These are phyloP conservation scores for Hirtodrosophila confusa DNA, from an alignment of 2,888 invertebrate species.

Conservation along the genomic window DNA sequence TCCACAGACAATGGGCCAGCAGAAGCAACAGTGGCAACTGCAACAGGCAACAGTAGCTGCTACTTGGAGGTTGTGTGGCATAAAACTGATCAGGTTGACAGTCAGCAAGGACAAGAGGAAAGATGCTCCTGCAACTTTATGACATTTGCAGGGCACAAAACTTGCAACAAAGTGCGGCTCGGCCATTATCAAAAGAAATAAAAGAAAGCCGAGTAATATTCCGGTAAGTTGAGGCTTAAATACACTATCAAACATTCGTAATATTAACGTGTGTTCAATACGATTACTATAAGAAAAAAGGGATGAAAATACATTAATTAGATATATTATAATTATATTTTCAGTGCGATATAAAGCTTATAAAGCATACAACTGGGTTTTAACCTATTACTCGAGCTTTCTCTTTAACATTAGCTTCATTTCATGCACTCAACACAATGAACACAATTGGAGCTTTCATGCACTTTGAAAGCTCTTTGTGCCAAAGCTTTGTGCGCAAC, in stretches of 20 bases:
- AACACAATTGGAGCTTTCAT: no score
- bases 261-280: no score
- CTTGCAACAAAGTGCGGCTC: slow-evolving; percentile 50
- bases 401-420: no score
- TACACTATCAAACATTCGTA: slow-evolving; percentile 18
- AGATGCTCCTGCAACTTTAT: slow-evolving; percentile 57
- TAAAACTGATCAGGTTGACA: slow-evolving; percentile 70
- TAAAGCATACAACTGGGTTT: no score
- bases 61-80: slow-evolving; percentile 27
- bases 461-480: no score
- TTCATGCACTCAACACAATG: no score
- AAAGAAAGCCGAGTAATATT: slow-evolving; percentile 43
- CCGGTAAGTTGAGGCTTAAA: slow-evolving; percentile 15
- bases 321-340: no score
- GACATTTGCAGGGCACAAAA: slow-evolving; percentile 50
- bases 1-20: slow-evolving; percentile 57
- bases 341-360: no score
- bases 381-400: no score
- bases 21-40: slow-evolving; percentile 27
- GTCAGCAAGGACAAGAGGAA: slow-evolving; percentile 19
- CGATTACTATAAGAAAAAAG: no score
- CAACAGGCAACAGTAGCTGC: slow-evolving; percentile 26
- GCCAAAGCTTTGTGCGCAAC: no score
- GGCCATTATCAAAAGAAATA: slow-evolving; percentile 18
- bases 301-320: no score